Conservation (phyloP, 1,140 invertebrate species). For the Euglossa dilemma region DNA sequence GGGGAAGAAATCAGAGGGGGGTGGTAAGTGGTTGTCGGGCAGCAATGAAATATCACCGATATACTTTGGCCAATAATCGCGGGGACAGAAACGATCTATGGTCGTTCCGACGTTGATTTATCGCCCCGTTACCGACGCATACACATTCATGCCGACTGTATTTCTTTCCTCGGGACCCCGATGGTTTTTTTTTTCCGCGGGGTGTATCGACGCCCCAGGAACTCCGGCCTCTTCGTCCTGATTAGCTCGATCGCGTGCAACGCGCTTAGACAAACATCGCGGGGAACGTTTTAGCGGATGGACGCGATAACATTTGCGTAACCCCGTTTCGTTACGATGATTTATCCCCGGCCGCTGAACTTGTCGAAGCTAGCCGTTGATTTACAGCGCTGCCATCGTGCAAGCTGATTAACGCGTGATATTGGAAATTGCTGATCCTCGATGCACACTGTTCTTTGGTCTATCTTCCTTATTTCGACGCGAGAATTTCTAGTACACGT, state of each 20-base stretch:
- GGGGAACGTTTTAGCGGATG: constrained; percentile 43
- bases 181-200: background rate
- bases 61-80: constrained; percentile 61
- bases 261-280: constrained; percentile 9
- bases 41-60: constrained; percentile 61
- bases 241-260: constrained; percentile 26
- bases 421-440: background rate
- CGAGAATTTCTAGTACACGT: too few relatives aligned
- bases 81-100: constrained; percentile 41
- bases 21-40: constrained; percentile 60
- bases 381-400: constrained; percentile 23
- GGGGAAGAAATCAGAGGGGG: constrained; percentile 29
- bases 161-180: constrained; percentile 41
- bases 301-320: constrained; percentile 60
- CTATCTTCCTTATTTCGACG: too few relatives aligned
- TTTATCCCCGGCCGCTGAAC: constrained; percentile 46
- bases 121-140: constrained; percentile 18
- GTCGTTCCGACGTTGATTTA: constrained; percentile 60
- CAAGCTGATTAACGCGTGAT: background rate
- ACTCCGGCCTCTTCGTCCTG: background rate
- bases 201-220: background rate
- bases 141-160: constrained; percentile 25
- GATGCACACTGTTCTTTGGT: background rate
- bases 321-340: constrained; percentile 56
- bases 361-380: constrained; percentile 16